Evolutionary conservation across 2,113 vertebrate genomes (phyloP).

Genomic region (Amblyopsis rosae): DNA sequence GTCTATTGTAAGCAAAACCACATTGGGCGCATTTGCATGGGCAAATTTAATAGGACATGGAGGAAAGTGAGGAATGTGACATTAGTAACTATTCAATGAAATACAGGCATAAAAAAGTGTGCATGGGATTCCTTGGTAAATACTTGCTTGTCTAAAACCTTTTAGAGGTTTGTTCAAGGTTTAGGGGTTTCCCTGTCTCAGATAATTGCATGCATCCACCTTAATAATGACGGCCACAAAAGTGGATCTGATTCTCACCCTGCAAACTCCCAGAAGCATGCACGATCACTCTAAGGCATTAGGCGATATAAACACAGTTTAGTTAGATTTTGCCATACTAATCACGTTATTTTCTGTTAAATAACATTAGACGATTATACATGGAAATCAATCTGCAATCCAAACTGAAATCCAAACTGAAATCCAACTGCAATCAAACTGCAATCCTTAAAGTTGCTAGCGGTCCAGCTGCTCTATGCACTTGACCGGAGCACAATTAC

Average conservation of each 20-base stretch:
- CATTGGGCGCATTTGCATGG: conserved; percentile 59
- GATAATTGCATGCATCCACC: no score
- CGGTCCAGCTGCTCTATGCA: conserved; percentile 14
- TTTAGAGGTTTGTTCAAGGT: not conserved
- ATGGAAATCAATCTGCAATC: conserved; percentile 4
- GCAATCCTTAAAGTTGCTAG: not conserved
- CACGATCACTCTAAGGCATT: no score
- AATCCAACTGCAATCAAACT: not conserved
- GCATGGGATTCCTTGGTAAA: conserved; percentile 31
- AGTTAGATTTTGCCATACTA: no score
- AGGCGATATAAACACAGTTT: no score
- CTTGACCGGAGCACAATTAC: conserved; percentile 10
- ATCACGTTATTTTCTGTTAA: no score
- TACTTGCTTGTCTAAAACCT: conserved; percentile 10
- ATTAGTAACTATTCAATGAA: not conserved
- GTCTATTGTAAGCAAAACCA: conserved; percentile 61
- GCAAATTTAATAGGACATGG: conserved; percentile 3
- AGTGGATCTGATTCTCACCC: no score
- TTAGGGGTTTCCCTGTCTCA: no score
- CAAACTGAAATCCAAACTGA: not conserved
- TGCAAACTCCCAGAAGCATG: no score
- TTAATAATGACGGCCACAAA: no score
- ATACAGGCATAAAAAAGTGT: conserved; percentile 9
- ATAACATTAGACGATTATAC: no score
- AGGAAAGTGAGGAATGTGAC: not conserved